Base-by-base conservation (phyloP, 2,797 vertebrate species). In the Helostoma temminkii region DNA sequence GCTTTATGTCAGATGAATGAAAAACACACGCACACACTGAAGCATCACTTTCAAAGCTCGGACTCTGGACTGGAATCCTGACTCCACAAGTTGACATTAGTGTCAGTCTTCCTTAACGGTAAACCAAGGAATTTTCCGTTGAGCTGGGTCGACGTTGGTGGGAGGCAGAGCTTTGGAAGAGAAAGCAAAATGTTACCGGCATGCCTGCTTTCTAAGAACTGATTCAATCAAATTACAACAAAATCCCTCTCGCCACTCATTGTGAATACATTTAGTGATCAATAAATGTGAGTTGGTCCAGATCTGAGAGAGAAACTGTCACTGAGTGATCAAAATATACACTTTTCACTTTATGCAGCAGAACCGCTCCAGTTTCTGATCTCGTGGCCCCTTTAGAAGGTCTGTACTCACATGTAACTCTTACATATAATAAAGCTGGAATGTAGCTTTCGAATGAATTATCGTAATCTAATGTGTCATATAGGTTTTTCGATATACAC, bases 61-160 rank as follows among this genome's bases (percentile, higher is more conserved):
- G 47, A 55, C 45, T 53, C 66, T 50, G 25, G n/a, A 61, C 45
- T 50, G 26, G 42, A 84, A 71, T 53, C 71, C 79, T 74, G 70
- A 81, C 81, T 88, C 75, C 81, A 74, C 70, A 62, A 81, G 89
- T 88, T 91, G 86, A 91, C 89, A 75, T 90, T 89, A 85, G 58
- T 81, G 90, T 89, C 89, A 88, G 54, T 91, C 84, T 88, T 64
- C 73, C 73, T 83, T 71, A 81, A 87, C 69, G 69, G 68, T 80
- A 81, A 86, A 88, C 74, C 36, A 26, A 69, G 81, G 90, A 89
- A 89, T 93, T 91, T 93, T 93, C 91, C 91, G 91, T 66, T 65
- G 60, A 85, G 53, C 55, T 39, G 48, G 48, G 59, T 69, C 69
- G 68, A 78, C 50, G 57, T 88, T 55, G 43, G 74, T 37, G 41